These are phyloP conservation scores for Teleogryllus oceanicus DNA, from an alignment of 2,888 invertebrate species.

Conservation along the genomic window DNA sequence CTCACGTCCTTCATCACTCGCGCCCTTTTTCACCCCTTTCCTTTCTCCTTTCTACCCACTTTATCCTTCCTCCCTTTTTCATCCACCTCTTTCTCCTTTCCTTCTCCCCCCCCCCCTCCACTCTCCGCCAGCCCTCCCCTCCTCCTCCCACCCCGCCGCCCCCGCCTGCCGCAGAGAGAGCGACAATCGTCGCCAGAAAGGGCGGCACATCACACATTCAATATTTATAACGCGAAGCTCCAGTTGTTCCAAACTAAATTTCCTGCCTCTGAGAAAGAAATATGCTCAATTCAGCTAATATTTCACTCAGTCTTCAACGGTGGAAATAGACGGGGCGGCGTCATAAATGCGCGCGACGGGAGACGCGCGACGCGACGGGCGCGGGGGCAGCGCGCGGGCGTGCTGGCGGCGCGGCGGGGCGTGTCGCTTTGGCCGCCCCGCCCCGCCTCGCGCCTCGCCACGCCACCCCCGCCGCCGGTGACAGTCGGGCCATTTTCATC, in stretches of 20 bases:
- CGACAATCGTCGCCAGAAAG: too few species aligned
- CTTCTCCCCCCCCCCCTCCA: not conserved
- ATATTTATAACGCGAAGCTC: constrained; percentile 4
- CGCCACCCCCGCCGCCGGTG: too few species aligned
- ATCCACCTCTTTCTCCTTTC: not conserved
- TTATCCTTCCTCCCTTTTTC: not conserved
- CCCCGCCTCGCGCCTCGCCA: too few species aligned
- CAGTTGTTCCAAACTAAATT: constrained; percentile 18
- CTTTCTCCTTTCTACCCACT: not conserved
- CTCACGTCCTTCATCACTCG: too few species aligned
- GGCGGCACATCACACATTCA: not conserved
- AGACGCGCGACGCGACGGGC: not conserved
- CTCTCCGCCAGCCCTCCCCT: not conserved
- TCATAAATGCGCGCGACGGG: not conserved
- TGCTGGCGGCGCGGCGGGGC: not conserved
- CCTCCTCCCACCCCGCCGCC: not conserved
- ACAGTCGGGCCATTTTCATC: too few species aligned
- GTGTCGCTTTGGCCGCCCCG: not conserved
- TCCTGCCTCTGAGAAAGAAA: constrained; percentile 10
- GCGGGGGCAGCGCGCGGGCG: not conserved
- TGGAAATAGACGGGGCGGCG: not conserved
- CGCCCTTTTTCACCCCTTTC: too few species aligned
- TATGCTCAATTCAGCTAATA: constrained; percentile 10
- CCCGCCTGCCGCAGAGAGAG: not conserved
- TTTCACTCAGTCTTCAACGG: constrained; percentile 18